These are phyloP conservation scores for Cecidostiba fungosa DNA, from an alignment of 2,888 invertebrate genomes.

Conservation along the genomic window DNA sequence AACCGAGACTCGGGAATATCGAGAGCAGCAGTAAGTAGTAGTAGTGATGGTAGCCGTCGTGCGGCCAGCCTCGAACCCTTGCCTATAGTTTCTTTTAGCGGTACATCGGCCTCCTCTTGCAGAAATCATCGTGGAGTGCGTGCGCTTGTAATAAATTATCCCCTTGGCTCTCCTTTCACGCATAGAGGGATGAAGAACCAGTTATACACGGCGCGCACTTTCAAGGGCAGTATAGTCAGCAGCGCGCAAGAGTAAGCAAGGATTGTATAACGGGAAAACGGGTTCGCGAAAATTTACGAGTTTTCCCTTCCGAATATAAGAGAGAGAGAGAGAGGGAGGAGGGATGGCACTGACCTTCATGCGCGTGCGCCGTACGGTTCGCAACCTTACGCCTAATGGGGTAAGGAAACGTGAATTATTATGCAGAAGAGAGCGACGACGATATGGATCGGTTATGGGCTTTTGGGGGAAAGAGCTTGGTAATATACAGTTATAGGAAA, in stretches of 20 bases:
- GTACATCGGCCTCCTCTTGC: neutral
- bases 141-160: constrained; percentile 38
- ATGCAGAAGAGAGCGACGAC: neutral
- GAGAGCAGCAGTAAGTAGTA: constrained; percentile 31
- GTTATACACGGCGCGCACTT: constrained; percentile 37
- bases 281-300: constrained; percentile 73
- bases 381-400: constrained; percentile 58
- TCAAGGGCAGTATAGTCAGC: constrained; percentile 45
- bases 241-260: constrained; percentile 43
- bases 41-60: constrained; percentile 52
- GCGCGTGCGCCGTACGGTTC: neutral
- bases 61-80: constrained; percentile 66
- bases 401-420: constrained; percentile 52
- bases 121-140: constrained; percentile 7
- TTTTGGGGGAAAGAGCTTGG: neutral
- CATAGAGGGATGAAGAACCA: constrained; percentile 29
- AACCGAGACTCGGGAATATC: constrained; percentile 38
- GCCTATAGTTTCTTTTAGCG: constrained; percentile 62
- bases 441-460: constrained; percentile 28
- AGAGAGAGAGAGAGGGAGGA: neutral
- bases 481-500: constrained; percentile 23
- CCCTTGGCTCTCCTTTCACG: constrained; percentile 8
- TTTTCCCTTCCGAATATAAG: constrained; percentile 45
- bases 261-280: constrained; percentile 62
- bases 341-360: constrained; percentile 2